A percentile compares a stretch with the other conserved stretches of the same genome.
These are phyloP conservation scores for Cyclura pinguis DNA, from an alignment of 2,797 vertebrate species.

Conservation along the genomic window DNA sequence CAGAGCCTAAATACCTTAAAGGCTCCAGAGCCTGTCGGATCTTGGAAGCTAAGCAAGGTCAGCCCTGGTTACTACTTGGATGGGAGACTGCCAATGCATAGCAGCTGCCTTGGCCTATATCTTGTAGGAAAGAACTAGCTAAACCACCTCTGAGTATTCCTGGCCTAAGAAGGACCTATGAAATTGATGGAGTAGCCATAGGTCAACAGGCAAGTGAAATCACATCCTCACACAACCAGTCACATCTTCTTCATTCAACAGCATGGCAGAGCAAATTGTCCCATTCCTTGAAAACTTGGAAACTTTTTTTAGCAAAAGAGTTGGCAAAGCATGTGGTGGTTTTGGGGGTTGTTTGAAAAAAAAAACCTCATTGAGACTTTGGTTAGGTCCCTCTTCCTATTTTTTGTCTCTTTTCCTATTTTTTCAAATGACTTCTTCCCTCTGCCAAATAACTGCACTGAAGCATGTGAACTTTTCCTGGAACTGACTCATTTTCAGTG, in stretches of 20 bases:
- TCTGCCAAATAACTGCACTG: rapidly evolving
- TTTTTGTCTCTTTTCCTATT: neutral
- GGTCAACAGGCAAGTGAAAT: no score
- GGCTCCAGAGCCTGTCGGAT: no score
- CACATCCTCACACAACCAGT: no score
- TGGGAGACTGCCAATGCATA: no score
- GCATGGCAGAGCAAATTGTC: neutral
- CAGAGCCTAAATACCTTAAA: no score
- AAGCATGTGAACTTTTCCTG: neutral
- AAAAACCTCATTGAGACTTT: neutral
- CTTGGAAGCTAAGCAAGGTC: no score
- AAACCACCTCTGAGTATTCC: no score
- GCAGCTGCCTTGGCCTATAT: no score
- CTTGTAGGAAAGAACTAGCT: no score
- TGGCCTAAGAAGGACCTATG: no score
- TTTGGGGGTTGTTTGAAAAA: neutral
- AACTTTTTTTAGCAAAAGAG: neutral
- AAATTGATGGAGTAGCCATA: no score
- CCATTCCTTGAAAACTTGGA: neutral
- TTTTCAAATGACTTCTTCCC: neutral
- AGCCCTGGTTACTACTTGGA: no score
- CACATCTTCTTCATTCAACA: neutral
- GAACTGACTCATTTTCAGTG: neutral
- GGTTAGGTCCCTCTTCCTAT: neutral
- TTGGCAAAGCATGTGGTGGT: neutral